Evolutionary conservation across 1,140 invertebrate genomes (phyloP).

Genomic region (Lasioglossum baleicum): DNA sequence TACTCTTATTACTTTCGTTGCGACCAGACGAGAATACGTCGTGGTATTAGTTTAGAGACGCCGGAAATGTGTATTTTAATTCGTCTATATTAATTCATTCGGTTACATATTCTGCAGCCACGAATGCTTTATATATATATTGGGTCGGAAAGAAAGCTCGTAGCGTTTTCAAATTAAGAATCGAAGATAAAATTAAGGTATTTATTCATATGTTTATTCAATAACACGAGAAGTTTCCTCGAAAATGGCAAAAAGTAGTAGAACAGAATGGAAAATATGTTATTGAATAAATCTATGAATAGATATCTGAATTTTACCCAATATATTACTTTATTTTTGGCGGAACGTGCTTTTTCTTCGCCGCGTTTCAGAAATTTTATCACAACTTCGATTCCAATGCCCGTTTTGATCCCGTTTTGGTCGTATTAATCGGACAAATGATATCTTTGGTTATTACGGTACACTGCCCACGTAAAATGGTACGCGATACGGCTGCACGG

Average conservation of each 20-base stretch:
- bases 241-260: too few relatives aligned
- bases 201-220: too few relatives aligned
- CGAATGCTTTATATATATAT: too few relatives aligned
- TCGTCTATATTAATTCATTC: neutral
- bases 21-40: neutral
- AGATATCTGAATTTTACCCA: too few relatives aligned
- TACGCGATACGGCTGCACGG: neutral
- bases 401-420: conserved; percentile 7
- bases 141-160: too few relatives aligned
- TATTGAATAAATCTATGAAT: too few relatives aligned
- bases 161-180: too few relatives aligned
- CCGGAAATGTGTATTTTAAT: neutral
- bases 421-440: conserved; percentile 4
- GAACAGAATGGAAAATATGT: too few relatives aligned
- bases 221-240: too few relatives aligned
- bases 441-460: conserved; percentile 14
- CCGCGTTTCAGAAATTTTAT: neutral
- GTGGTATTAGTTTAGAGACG: neutral
- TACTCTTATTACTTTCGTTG: neutral
- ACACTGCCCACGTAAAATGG: neutral
- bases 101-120: neutral
- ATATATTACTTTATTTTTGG: neutral
- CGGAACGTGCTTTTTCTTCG: neutral
- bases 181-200: too few relatives aligned
- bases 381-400: neutral